Conservation (phyloP, 2,888 invertebrate species). For the Stictocephala bisonia region DNA sequence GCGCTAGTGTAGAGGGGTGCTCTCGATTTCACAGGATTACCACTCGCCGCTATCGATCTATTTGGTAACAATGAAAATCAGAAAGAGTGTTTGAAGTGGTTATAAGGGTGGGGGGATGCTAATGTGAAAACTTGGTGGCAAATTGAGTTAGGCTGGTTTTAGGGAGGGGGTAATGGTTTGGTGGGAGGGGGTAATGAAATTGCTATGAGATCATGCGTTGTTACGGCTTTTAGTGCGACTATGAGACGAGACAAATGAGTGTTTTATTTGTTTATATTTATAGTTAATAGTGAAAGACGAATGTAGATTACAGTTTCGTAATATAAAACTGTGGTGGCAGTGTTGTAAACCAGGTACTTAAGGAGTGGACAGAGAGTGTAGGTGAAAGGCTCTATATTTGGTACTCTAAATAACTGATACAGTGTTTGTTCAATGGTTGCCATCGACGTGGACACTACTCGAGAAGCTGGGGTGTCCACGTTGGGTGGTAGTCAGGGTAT, state of each 20-base stretch:
- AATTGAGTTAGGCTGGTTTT: constrained; percentile 48
- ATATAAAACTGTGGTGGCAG: no score
- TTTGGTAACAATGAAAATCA: constrained; percentile 39
- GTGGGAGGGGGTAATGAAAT: constrained; percentile 35
- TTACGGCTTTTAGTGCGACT: constrained; percentile 9
- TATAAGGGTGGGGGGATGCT: constrained; percentile 43
- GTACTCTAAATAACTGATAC: no score
- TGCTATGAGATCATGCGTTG: constrained; percentile 34
- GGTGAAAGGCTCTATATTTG: no score
- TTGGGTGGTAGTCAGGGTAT: no score
- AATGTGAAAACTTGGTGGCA: constrained; percentile 52
- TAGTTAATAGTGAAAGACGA: no score
- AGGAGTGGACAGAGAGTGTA: no score
- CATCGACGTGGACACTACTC: no score
- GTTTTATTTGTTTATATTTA: no score
- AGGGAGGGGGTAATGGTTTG: constrained; percentile 19
- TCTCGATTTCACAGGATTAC: constrained; percentile 24
- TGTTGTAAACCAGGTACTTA: no score
- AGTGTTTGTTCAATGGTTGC: no score
- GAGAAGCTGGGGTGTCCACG: no score
- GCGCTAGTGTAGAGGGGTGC: neutral
- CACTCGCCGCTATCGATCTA: constrained; percentile 32
- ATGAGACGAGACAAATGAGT: neutral
- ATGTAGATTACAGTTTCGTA: no score
- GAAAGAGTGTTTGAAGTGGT: constrained; percentile 40